Conservation (phyloP, 2,888 invertebrate genomes). For the Anoncus sp. region DNA sequence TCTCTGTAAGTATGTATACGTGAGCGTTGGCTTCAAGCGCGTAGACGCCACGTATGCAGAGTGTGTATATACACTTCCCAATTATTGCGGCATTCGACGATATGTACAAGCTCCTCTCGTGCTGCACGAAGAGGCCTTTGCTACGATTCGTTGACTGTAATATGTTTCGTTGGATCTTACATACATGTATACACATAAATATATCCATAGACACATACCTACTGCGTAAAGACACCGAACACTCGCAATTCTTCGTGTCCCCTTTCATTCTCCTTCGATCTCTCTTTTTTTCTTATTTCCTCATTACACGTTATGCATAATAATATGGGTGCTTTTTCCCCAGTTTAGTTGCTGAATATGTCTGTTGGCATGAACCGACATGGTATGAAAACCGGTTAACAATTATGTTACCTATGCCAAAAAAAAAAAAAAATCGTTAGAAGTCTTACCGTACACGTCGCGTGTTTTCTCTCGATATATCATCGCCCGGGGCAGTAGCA, state of each 20-base stretch:
- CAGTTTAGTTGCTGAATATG: constrained; percentile 16
- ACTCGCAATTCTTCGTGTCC: constrained; percentile 8
- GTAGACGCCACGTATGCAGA: constrained; percentile 18
- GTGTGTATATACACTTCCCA: constrained; percentile 18
- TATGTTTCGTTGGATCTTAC: constrained; percentile 28
- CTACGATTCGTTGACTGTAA: constrained; percentile 30
- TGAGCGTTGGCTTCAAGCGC: constrained; percentile 10
- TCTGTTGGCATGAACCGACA: constrained; percentile 38
- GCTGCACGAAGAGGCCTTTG: constrained; percentile 54
- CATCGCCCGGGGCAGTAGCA: constrained; percentile 17
- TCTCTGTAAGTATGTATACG: background rate
- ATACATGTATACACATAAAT: background rate
- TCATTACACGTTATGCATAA: constrained; percentile 37
- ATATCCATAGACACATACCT: background rate
- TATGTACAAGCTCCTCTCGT: constrained; percentile 44
- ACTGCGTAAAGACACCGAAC: background rate
- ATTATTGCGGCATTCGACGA: constrained; percentile 43
- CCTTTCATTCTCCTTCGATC: constrained; percentile 3
- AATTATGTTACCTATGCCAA: constrained; percentile 3
- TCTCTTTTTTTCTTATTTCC: constrained; percentile 14
- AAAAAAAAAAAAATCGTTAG: constrained; percentile 49
- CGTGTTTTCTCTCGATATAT: constrained; percentile 62
- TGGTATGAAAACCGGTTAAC: constrained; percentile 41
- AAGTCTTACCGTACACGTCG: constrained; percentile 57
- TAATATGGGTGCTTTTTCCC: constrained; percentile 22